Base-by-base conservation (phyloP, 2,797 vertebrate genomes). In the Aratinga solstitialis region DNA sequence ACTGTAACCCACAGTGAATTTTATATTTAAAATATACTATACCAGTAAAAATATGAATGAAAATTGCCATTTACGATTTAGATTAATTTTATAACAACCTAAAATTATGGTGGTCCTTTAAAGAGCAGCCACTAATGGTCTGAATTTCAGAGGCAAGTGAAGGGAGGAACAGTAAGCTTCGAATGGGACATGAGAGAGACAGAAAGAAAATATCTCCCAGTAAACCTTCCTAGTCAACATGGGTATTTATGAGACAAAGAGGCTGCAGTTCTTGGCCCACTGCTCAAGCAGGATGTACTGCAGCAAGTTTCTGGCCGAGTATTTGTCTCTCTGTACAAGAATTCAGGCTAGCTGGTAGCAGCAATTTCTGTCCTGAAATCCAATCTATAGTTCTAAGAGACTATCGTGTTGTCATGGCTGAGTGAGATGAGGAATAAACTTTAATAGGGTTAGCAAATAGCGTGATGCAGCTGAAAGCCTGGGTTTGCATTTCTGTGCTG, bases 371-470 rank as follows among this genome's bases (percentile, higher is more conserved):
- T 47, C 53, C 66, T 88, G 75, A 90, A 93, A 81, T 80, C 61
- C 23, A 80, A 9, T 74, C 78, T 65, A 11, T 16, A 92, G 29
- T 5, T 95, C 67, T 53, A 58, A 73, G 61, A 89, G 67, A 66
- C 38, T 77, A 48, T 53, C 51, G 34, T 15, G 22, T 59, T 88
- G 43, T 88, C 79, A 61, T 14, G 51, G 83, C 51, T 94, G 73
- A 86, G 59, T 36, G 58, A 94, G 82, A 89, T 26, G 30, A 56
- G 36, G 50, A 56, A 84, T 51, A 32, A 94, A 83, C 89, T 83
- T 94, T 66, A 76, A 23, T 79, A 73, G 24, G 91, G 91, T 89
- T 86, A 89, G 82, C 59, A 90, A 93, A 89, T 43, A 75, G 42
- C 72, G 29, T 16, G 27, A 47, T 66, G 67, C 4, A 36, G 69